Base-by-base conservation (phyloP, 2,888 invertebrate species). In the Drosophila seclusa region DNA sequence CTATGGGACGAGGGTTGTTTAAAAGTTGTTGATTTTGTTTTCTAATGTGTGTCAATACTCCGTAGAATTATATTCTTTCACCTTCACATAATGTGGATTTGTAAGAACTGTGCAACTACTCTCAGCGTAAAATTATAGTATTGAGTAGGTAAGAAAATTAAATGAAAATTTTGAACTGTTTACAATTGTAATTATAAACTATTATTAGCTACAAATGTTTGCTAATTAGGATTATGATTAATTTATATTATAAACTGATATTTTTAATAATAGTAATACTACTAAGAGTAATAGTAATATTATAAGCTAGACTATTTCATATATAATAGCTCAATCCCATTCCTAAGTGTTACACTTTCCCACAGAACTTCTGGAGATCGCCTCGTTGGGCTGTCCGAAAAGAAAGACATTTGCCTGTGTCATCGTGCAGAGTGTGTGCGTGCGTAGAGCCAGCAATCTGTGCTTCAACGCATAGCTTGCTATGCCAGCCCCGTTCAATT, bases 321-420 rank as follows among this genome's bases (percentile, higher is more conserved):
- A 2, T 21, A 31, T 4, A 10, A 52, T 13, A 52, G 4, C 52
- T 32, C 1, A 45, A 45, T n/a, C 3, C 4, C 7, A 21, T n/a
- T 21, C 50, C 2, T 6, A 40, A 13, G 16, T 40, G 32, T 21
- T 34, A 2, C 16, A 59, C 18, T 52, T 61, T 71, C 50, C 49
- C 29, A 64, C 58, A 4, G 24, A 74, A 79, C 49, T n/a, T n/a
- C 11, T 57, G 0, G 8, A 40, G 34, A 71, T 2, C 11, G 45
- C 83, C 89, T 83, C 84, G 87, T 11, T 49, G 32, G 49, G 45
- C 57, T 49, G 67, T 27, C 78, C 50, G 76, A 64, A 88, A 86
- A 90, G 84, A 89, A 89, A 86, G 90, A 86, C 85, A 86, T 86
- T 86, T 86, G 89, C 89, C 83, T 90, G 90, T 89, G 85, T 86